Evolutionary conservation across 2,888 invertebrate species (phyloP), one percentile per base, ranked within the genome.

Genomic region (Scaptomyza flava): DNA sequence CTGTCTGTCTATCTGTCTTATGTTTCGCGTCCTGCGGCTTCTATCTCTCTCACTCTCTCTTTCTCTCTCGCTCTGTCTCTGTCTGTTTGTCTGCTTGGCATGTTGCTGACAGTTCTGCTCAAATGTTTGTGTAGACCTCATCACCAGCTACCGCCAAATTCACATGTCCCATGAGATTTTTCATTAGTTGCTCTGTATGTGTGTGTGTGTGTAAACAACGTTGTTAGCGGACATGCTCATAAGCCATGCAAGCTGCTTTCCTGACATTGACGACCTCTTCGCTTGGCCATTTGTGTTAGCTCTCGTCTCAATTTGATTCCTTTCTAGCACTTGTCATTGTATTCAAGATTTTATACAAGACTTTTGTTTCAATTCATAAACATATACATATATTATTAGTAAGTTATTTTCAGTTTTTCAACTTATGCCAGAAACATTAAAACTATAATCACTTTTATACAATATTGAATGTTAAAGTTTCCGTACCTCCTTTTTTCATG

Each of bases 21-120:
- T 64, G 62, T 68, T 60, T 68, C 51, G 71, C 50, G 66, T 60
- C 70, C 62, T 67, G 50, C 27, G 20, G 46, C 30, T 45, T 59
- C 53, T 59, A 12, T 30, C 43, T 48, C 30, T 34, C 58, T 31
- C 2, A 11, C n/a, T 33, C 42, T 31, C 31, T 30, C 36, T 34
- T 5, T 3, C 51, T 45, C 50, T 2, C 17, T 12, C 38, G 17
- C 36, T 34, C 53, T 11, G 31, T 42, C 34, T 38, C 54, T 51
- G 41, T 12, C 36, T 46, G 41, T 41, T 56, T 53, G 42, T 34
- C 27, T 23, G 59, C 20, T 42, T 64, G 66, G 60, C 77, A 79
- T 79, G 81, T 67, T 80, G 82, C 78, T 82, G 82, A 84, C 81
- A 82, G 78, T 59, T 53, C 67, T 63, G 60, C 76, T 78, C 69